Evolutionary conservation across 1,140 invertebrate genomes (phyloP).

Genomic region (Drosophila pruinosa): DNA sequence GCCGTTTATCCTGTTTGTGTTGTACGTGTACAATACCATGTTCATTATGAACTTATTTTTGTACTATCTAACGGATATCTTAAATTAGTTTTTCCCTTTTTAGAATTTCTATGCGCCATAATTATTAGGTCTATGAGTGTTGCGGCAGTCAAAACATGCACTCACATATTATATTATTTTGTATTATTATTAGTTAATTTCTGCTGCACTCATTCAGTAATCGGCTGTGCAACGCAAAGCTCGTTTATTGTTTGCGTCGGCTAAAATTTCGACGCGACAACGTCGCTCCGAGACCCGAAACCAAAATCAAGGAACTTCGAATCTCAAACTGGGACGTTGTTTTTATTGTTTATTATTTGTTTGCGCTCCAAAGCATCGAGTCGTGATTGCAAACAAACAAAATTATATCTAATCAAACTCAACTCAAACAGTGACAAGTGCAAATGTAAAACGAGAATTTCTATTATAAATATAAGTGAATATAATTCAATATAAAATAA

Average conservation of each 20-base stretch:
- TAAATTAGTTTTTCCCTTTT: slow-evolving; percentile 14
- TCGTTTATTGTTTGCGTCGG: slow-evolving; percentile 1
- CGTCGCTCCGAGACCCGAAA: slow-evolving; percentile 22
- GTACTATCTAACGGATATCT: slow-evolving; percentile 25
- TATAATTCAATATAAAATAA: not conserved
- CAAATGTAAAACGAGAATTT: slow-evolving; percentile 2
- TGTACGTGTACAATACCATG: slow-evolving; percentile 15
- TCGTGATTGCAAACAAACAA: slow-evolving; percentile 37
- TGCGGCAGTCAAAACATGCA: not conserved
- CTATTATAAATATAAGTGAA: not conserved
- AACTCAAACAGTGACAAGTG: not conserved
- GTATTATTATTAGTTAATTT: slow-evolving; percentile 8
- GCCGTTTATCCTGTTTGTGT: not conserved
- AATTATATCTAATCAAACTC: slow-evolving; percentile 19
- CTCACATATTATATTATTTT: not conserved
- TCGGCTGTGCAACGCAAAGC: slow-evolving; percentile 28
- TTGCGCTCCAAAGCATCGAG: not conserved
- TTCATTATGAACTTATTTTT: slow-evolving; percentile 1
- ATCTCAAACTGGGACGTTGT: slow-evolving; percentile 6
- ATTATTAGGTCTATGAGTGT: slow-evolving; percentile 2
- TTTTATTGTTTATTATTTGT: slow-evolving; percentile 36
- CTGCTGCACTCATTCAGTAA: slow-evolving; percentile 39
- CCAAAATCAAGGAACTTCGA: slow-evolving; percentile 12
- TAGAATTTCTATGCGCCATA: slow-evolving; percentile 17
- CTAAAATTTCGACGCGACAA: slow-evolving; percentile 37